A percentile compares a stretch with the other conserved stretches of the same genome.
Conservation (phyloP, 2,888 invertebrate species). For the Lumbricus terrestris region DNA sequence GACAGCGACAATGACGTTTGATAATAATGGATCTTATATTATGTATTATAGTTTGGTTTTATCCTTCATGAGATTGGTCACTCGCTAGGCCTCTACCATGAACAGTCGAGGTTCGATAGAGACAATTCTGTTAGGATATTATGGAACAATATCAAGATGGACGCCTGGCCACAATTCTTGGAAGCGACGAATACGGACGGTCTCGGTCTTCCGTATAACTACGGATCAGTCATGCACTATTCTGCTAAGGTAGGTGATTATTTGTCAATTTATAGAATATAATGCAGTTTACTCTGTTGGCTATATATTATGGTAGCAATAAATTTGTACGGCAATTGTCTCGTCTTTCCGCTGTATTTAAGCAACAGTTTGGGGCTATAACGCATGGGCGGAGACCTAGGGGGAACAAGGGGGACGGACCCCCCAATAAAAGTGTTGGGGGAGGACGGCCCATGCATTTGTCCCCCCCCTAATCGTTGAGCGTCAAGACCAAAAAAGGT, state of each 20-base stretch:
- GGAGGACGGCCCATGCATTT: too few species aligned
- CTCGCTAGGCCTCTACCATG: conserved; percentile 34
- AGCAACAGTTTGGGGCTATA: too few species aligned
- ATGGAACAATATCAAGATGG: conserved; percentile 18
- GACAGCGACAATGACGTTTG: not conserved
- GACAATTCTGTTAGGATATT: conserved; percentile 20
- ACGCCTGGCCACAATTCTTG: conserved; percentile 22
- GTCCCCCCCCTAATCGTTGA: too few species aligned
- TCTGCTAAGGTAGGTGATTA: conserved; percentile 22
- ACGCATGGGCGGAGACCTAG: too few species aligned
- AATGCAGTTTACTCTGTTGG: too few species aligned
- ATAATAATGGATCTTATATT: not conserved
- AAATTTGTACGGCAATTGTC: too few species aligned
- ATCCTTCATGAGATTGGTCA: conserved; percentile 36
- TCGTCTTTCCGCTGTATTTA: too few species aligned
- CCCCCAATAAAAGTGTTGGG: too few species aligned
- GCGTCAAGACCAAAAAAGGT: too few species aligned
- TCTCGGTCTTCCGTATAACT: conserved; percentile 30
- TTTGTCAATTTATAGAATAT: too few species aligned
- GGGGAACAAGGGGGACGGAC: too few species aligned
- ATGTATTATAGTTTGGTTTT: conserved; percentile 24
- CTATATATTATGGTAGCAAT: too few species aligned
- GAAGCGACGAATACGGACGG: not conserved
- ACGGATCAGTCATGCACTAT: conserved; percentile 36
- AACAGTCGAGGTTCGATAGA: conserved; percentile 33